These are phyloP conservation scores for Sturmia bella DNA, from an alignment of 2,888 invertebrate species.

Conservation along the genomic window DNA sequence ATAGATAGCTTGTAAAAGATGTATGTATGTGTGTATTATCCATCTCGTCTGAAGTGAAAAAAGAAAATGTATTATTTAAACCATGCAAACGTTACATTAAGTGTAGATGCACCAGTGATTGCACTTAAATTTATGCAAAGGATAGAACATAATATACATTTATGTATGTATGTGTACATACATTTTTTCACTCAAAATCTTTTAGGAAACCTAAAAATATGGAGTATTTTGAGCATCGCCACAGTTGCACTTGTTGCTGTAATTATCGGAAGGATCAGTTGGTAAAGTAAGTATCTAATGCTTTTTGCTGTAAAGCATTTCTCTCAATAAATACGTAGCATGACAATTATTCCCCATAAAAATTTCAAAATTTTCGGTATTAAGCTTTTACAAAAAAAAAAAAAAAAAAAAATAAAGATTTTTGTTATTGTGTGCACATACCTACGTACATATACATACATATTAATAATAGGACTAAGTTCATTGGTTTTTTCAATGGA, in stretches of 20 bases:
- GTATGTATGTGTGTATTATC: neutral
- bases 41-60: neutral
- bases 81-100: neutral
- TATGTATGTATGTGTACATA: neutral
- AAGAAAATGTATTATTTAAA: neutral
- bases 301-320: neutral
- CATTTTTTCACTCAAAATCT: conserved; percentile 24
- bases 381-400: no score
- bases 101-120: neutral
- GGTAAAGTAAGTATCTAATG: conserved; percentile 75
- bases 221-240: conserved; percentile 73
- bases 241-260: conserved; percentile 74
- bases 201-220: conserved; percentile 66
- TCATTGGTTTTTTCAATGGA: no score
- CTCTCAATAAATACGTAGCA: neutral
- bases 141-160: no score
- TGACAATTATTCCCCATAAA: no score
- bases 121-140: neutral
- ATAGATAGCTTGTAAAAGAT: no score
- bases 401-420: no score
- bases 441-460: no score
- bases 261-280: conserved; percentile 74
- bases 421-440: no score
- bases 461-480: no score
- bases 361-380: no score